phyloP scores from a whole-genome alignment of 1,140 invertebrate species.

The Helicoverpa zea region DNA sequence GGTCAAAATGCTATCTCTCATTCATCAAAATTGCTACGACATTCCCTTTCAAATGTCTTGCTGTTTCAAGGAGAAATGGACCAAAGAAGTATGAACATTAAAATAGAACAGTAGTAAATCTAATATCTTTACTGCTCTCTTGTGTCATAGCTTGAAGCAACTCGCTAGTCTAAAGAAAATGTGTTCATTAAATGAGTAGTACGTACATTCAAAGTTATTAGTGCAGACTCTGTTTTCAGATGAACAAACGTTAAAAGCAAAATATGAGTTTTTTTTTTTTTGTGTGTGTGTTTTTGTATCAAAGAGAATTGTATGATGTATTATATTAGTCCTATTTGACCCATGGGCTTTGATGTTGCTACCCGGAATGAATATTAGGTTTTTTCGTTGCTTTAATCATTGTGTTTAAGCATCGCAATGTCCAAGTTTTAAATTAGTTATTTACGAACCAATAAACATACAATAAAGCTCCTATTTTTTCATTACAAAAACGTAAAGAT shows the following conservation, averaged over 20 bases:
- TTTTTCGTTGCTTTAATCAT: background rate
- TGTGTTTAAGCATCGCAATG: too few species aligned
- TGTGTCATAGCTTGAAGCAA: slow-evolving; percentile 8
- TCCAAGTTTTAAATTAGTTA: too few species aligned
- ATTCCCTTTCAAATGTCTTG: background rate
- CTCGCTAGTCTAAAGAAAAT: slow-evolving; percentile 6
- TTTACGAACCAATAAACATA: background rate
- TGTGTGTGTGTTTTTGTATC: background rate
- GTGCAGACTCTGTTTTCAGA: background rate
- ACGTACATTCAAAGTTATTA: slow-evolving; percentile 19
- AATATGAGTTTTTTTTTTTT: background rate
- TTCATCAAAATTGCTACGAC: too few species aligned
- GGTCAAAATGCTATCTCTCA: too few species aligned
- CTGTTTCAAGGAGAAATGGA: background rate
- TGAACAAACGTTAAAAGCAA: background rate
- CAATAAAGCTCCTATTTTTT: too few species aligned
- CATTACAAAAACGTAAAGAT: too few species aligned
- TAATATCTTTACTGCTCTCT: slow-evolving; percentile 5
- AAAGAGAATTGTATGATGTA: background rate
- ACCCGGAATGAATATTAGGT: background rate
- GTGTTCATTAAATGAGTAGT: slow-evolving; percentile 6
- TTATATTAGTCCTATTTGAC: background rate
- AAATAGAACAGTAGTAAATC: slow-evolving; percentile 16
- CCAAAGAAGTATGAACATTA: slow-evolving; percentile 16
- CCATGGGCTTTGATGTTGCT: background rate